phyloP scores from a whole-genome alignment of 2,113 vertebrate species.

The Pituophis catenifer region DNA sequence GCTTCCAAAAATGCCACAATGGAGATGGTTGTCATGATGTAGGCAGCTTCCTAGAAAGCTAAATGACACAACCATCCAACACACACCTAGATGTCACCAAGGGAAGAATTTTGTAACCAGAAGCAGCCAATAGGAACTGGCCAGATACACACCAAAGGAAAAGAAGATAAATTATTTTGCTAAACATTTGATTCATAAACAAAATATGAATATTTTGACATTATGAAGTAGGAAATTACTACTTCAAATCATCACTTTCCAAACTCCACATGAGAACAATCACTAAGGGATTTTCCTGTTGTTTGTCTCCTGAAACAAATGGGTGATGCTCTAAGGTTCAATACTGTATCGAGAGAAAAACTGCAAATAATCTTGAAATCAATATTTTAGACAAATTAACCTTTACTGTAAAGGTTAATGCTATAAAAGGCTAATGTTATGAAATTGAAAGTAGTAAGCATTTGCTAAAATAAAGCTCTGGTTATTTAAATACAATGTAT shows the following conservation, averaged over 20 bases:
- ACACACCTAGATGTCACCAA: background rate
- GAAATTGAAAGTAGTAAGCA: background rate
- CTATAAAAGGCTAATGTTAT: background rate
- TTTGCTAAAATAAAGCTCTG: background rate
- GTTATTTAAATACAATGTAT: background rate
- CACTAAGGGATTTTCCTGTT: background rate
- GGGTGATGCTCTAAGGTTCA: background rate
- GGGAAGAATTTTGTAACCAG: background rate
- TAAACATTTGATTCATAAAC: background rate
- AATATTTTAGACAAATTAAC: conserved; percentile 4
- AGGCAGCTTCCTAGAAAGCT: background rate
- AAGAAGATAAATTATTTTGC: background rate
- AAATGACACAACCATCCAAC: background rate
- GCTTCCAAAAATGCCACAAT: background rate
- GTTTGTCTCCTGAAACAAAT: background rate
- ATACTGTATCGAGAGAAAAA: background rate
- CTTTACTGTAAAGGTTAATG: conserved; percentile 17
- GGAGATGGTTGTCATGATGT: background rate
- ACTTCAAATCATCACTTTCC: background rate
- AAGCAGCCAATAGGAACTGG: background rate
- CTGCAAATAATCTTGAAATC: conserved; percentile 9
- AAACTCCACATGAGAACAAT: background rate
- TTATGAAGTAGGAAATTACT: background rate
- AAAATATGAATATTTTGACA: background rate
- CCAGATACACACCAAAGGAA: background rate